A percentile compares a stretch with the other conserved stretches of the same genome.
Conservation (phyloP, 2,113 vertebrate species). For the Anas platyrhynchos region DNA sequence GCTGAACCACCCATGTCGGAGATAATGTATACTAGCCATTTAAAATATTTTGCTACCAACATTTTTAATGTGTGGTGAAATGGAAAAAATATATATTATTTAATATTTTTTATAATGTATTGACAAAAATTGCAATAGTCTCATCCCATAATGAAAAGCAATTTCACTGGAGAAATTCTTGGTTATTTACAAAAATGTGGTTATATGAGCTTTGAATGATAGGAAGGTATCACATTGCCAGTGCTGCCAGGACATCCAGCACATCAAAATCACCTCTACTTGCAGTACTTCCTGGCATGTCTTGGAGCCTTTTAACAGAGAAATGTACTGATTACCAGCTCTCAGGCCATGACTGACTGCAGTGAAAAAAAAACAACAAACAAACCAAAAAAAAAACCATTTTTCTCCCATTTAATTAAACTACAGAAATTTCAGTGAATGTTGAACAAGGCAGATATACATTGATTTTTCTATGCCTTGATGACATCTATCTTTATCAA, state of each 20-base stretch:
- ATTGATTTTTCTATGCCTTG: neutral
- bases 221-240: neutral
- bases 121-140: neutral
- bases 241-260: neutral
- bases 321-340: neutral
- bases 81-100: neutral
- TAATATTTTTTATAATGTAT: neutral
- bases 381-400: neutral
- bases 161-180: neutral
- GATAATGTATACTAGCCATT: neutral
- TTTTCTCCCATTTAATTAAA: neutral
- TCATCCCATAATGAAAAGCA: neutral
- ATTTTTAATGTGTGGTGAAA: neutral
- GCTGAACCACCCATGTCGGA: fast-evolving
- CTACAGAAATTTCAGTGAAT: neutral
- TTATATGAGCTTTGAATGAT: neutral
- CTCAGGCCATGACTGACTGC: neutral
- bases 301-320: neutral
- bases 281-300: neutral
- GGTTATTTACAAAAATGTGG: neutral
- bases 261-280: neutral
- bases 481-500: neutral
- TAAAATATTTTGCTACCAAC: neutral
- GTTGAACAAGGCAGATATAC: neutral
- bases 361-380: neutral